phyloP scores from a whole-genome alignment of 37 sponge, comb jelly and placozoan species.

The Tethya wilhelma region DNA sequence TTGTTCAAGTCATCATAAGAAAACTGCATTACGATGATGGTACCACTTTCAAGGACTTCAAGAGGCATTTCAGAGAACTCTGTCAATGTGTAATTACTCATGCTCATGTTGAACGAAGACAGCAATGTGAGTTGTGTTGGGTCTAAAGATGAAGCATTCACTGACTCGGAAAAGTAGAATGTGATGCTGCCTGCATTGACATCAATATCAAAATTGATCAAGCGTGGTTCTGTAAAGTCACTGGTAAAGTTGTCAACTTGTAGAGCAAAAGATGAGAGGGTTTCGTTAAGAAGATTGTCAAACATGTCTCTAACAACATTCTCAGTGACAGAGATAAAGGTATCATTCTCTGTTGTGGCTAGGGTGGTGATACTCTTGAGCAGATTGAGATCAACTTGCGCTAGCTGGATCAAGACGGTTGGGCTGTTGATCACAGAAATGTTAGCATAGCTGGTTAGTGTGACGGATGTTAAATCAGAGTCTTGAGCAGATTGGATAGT shows the following conservation, averaged over 20 bases:
- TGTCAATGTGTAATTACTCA: slow-evolving; percentile 22
- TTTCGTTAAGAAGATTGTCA: slow-evolving; percentile 53
- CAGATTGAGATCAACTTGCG: slow-evolving; percentile 62
- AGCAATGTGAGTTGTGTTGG: slow-evolving; percentile 57
- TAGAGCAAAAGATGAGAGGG: slow-evolving; percentile 29
- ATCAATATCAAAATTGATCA: slow-evolving; percentile 66
- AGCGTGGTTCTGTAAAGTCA: slow-evolving; percentile 66
- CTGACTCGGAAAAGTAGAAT: slow-evolving; percentile 85
- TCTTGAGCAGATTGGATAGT: slow-evolving; percentile 31
- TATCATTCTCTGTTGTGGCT: slow-evolving; percentile 63
- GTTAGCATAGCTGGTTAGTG: slow-evolving; percentile 4
- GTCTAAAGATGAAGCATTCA: slow-evolving; percentile 62
- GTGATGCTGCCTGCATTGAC: slow-evolving; percentile 64
- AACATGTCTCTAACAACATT: slow-evolving; percentile 69
- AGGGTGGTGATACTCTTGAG: slow-evolving; percentile 71
- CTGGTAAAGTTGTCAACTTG: slow-evolving; percentile 14
- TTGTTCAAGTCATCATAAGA: slow-evolving; percentile 61
- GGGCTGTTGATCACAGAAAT: slow-evolving; percentile 32
- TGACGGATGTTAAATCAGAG: slow-evolving; percentile 21
- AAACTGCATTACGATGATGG: slow-evolving; percentile 52
- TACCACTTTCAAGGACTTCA: neutral
- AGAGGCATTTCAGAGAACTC: slow-evolving; percentile 29
- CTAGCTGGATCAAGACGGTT: slow-evolving; percentile 36
- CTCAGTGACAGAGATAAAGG: slow-evolving; percentile 56
- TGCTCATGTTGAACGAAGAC: neutral